Evolutionary conservation across 2,797 vertebrate species (phyloP).

Genomic region (Buphagus erythrorhynchus): DNA sequence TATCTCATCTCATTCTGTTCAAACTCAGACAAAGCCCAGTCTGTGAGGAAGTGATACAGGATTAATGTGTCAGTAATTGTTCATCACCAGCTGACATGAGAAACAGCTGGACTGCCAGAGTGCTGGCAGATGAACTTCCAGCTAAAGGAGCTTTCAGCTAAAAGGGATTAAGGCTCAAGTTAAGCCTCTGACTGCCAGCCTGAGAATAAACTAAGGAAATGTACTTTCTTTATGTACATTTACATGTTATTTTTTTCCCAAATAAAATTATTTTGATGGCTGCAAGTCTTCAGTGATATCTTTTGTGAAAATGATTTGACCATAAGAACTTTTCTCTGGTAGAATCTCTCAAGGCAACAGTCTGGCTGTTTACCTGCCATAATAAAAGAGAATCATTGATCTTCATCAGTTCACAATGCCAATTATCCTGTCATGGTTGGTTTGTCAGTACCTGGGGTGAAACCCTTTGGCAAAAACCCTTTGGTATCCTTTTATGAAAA

Average conservation of each 20-base stretch:
- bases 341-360: not conserved
- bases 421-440: not conserved
- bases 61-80: slow-evolving; percentile 69
- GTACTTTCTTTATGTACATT: not conserved
- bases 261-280: not conserved
- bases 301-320: not conserved
- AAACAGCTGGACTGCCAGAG: slow-evolving; percentile 40
- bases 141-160: slow-evolving; percentile 45
- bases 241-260: not conserved
- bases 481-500: not conserved
- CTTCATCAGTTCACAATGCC: not conserved
- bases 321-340: not conserved
- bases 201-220: slow-evolving; percentile 5
- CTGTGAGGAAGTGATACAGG: not conserved
- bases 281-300: not conserved
- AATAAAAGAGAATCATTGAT: not conserved
- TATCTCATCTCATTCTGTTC: not conserved
- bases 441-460: not conserved
- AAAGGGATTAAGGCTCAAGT: slow-evolving; percentile 43
- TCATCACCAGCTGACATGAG: slow-evolving; percentile 40
- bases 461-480: not conserved
- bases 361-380: not conserved
- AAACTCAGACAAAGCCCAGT: slow-evolving; percentile 44
- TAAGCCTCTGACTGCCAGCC: slow-evolving; percentile 1
- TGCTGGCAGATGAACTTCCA: slow-evolving; percentile 32